Evolutionary conservation across 2,888 invertebrate species (phyloP).

Genomic region (Eupithecia abbreviata): DNA sequence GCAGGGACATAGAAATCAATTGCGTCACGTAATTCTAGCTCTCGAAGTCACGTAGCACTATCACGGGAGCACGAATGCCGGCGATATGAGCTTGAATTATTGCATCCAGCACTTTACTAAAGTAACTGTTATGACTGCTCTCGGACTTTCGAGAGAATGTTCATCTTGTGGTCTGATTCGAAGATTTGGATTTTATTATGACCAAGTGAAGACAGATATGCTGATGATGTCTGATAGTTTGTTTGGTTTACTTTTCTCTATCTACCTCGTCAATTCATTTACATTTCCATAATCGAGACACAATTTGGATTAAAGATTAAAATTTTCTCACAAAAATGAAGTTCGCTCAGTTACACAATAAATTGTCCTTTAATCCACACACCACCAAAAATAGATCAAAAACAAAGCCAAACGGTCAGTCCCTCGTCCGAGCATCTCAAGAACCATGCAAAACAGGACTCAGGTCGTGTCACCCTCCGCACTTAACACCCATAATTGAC

Average conservation of each 20-base stretch:
- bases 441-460: constrained; percentile 52
- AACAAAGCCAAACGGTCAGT: constrained; percentile 35
- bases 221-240: background rate
- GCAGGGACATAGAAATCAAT: background rate
- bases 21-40: background rate
- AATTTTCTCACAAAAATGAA: no score
- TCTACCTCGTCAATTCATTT: background rate
- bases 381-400: constrained; percentile 9
- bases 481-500: constrained; percentile 82
- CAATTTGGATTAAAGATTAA: background rate
- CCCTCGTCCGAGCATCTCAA: constrained; percentile 39
- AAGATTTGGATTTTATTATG: background rate
- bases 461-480: constrained; percentile 54
- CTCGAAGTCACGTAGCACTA: constrained; percentile 1
- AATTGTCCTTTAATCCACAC: background rate
- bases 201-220: background rate
- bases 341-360: background rate
- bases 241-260: background rate
- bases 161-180: background rate
- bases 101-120: constrained; percentile 35
- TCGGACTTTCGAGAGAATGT: constrained; percentile 9
- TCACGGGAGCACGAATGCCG: constrained; percentile 7
- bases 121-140: constrained; percentile 30
- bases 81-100: constrained; percentile 33
- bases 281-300: background rate